These are phyloP conservation scores for Cassiopea xamachana DNA, from an alignment of 30 jellyfish, hydroid and myxozoan genomes.

Conservation along the genomic window DNA sequence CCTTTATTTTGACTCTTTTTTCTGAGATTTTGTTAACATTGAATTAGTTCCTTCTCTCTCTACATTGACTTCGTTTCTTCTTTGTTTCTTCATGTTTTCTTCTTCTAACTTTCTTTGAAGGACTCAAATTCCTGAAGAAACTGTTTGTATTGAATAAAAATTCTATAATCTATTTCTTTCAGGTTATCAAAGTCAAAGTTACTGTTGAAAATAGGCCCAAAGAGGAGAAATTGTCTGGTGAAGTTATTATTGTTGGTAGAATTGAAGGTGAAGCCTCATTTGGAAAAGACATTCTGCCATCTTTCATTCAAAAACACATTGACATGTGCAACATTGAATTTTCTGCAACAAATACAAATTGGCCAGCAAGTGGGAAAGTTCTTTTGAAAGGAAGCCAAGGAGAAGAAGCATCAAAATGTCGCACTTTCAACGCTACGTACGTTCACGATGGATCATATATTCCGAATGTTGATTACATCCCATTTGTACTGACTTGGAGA, in stretches of 20 bases:
- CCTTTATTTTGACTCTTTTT: no score
- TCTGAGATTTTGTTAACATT: no score
- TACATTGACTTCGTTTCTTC: background rate
- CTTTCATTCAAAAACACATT: background rate
- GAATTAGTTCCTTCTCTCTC: background rate
- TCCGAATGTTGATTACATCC: constrained; percentile 59
- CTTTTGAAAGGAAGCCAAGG: background rate
- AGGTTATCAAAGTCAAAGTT: constrained; percentile 38
- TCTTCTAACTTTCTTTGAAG: background rate
- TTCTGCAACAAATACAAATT: background rate
- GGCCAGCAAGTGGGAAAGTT: constrained; percentile 67
- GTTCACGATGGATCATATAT: constrained; percentile 61
- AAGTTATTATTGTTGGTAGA: background rate
- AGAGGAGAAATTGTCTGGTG: constrained; percentile 4
- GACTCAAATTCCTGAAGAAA: no score
- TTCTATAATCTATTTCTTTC: no score
- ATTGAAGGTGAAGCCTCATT: constrained; percentile 38
- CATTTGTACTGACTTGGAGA: constrained; percentile 24
- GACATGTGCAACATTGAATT: constrained; percentile 11
- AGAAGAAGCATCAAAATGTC: constrained; percentile 17
- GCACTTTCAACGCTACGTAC: constrained; percentile 50
- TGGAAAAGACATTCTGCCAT: constrained; percentile 29
- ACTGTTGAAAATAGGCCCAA: constrained; percentile 1
- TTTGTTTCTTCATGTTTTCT: background rate
- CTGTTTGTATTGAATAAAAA: no score